Conservation (phyloP, 2,113 vertebrate species). For the Odontesthes bonariensis region DNA sequence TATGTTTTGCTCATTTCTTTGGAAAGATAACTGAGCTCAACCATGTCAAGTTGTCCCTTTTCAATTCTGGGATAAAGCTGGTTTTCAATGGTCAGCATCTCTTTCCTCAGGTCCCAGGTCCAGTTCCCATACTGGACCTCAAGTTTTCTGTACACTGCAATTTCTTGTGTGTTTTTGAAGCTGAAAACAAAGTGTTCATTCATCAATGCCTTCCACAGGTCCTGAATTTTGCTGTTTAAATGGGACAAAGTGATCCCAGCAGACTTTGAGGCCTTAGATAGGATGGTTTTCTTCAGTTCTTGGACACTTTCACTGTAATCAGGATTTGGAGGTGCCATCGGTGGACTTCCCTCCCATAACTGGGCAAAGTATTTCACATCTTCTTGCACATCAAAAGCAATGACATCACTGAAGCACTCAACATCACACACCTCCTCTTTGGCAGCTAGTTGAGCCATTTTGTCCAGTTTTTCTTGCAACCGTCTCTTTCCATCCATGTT, state of each 20-base stretch:
- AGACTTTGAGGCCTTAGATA: conserved; percentile 48
- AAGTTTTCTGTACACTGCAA: conserved; percentile 48
- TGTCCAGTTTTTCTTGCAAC: conserved; percentile 58
- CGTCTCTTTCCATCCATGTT: conserved; percentile 53
- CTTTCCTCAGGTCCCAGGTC: conserved; percentile 55
- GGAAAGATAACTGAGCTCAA: not conserved
- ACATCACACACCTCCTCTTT: conserved; percentile 44
- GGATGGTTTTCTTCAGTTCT: conserved; percentile 52
- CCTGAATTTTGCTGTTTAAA: conserved; percentile 39
- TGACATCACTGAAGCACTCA: conserved; percentile 46
- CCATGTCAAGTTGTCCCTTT: conserved; percentile 3
- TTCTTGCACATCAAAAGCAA: conserved; percentile 49
- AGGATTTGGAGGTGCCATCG: conserved; percentile 70
- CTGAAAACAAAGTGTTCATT: conserved; percentile 59
- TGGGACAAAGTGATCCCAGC: conserved; percentile 10
- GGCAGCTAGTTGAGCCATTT: conserved; percentile 51
- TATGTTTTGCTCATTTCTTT: conserved; percentile 5
- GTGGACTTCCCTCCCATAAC: conserved; percentile 66
- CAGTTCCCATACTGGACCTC: conserved; percentile 36
- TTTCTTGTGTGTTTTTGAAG: conserved; percentile 57
- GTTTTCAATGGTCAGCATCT: conserved; percentile 49
- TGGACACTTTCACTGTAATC: conserved; percentile 53
- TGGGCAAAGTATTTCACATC: conserved; percentile 65
- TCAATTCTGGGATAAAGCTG: conserved; percentile 14
- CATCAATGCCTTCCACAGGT: conserved; percentile 44